Evolutionary conservation across 23 tunicate genomes (phyloP), one percentile per base, ranked within the genome.

Genomic region (Diplosoma virens): DNA sequence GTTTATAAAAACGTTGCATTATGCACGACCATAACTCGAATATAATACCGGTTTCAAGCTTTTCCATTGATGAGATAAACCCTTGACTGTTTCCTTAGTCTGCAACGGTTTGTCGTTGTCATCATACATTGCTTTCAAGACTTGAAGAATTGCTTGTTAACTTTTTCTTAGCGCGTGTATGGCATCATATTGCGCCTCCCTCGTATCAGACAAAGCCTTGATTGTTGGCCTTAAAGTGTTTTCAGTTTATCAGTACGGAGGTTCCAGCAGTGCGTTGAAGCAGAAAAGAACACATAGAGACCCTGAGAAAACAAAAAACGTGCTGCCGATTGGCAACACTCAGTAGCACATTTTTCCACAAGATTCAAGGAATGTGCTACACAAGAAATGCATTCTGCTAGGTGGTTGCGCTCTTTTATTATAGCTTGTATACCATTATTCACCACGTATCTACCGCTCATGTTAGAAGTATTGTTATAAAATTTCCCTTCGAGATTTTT

Each of bases 381-480:
- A 46, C 78, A 72, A 47, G 61, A 33, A 46, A 72, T 22, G 18
- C 65, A 26, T 66, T 67, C 33, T 28, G 32, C 75, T 20, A 78
- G 37, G 24, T 35, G 29, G 27, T 37, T 56, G 7, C 9, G 18
- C n/a, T 76, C 81, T 30, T 60, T 60, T 60, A 76, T 61, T 28
- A 60, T 58, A 22, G 50, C n/a, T n/a, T n/a, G n/a, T n/a, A n/a
- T 48, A 47, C 66, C 78, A 50, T n/a, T n/a, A n/a, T n/a, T n/a
- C n/a, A n/a, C n/a, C n/a, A n/a, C n/a, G n/a, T n/a, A n/a, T n/a
- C n/a, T 73, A 52, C 73, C 78, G 30, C 71, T 50, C 78, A 73
- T 73, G 78, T 73, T 73, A 47, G 66, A 52, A 73, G 78, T 66
- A 30, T 73, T 73, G 78, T 73, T 66, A 58, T 58, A 76, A 21